These are phyloP conservation scores for Scaptodrosophila latifasciaeformis DNA, from an alignment of 2,888 invertebrate species.

Conservation along the genomic window DNA sequence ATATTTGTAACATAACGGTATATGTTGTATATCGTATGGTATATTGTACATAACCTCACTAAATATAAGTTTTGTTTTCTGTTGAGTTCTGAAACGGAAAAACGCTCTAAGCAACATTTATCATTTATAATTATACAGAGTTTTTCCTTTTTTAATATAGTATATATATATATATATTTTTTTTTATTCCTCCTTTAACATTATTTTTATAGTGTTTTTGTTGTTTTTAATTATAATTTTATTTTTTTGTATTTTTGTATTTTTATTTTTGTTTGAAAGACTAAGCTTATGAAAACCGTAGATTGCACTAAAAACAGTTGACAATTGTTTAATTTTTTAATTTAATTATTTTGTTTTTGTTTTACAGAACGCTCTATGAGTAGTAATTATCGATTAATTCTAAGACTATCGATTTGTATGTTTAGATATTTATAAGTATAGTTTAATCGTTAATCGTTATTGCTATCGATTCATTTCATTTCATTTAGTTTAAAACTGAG, in stretches of 20 bases:
- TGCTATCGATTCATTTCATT: slow-evolving; percentile 24
- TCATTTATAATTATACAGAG: background rate
- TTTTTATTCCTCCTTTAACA: background rate
- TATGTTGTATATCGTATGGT: slow-evolving; percentile 41
- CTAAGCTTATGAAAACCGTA: slow-evolving; percentile 68
- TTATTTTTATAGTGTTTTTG: slow-evolving; percentile 4
- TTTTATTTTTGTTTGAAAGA: slow-evolving; percentile 9
- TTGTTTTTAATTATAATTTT: slow-evolving; percentile 1
- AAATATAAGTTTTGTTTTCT: too few relatives aligned
- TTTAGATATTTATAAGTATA: slow-evolving; percentile 18
- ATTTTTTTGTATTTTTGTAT: slow-evolving; percentile 6
- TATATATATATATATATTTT: slow-evolving; percentile 8
- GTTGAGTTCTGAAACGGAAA: slow-evolving; percentile 50
- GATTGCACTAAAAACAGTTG: slow-evolving; percentile 65
- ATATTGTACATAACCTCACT: slow-evolving; percentile 22
- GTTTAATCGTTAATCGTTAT: slow-evolving; percentile 16
- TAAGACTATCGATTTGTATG: background rate
- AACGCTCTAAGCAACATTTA: slow-evolving; percentile 53
- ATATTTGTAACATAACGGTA: slow-evolving; percentile 14
- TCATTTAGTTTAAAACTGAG: slow-evolving; percentile 40
- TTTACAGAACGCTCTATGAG: slow-evolving; percentile 33
- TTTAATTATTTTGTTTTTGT: slow-evolving; percentile 12
- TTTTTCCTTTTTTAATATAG: background rate
- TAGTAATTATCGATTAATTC: background rate
- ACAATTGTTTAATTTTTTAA: slow-evolving; percentile 32